phyloP scores from a whole-genome alignment of 1,140 invertebrate genomes.

The Callitettix versicolor region DNA sequence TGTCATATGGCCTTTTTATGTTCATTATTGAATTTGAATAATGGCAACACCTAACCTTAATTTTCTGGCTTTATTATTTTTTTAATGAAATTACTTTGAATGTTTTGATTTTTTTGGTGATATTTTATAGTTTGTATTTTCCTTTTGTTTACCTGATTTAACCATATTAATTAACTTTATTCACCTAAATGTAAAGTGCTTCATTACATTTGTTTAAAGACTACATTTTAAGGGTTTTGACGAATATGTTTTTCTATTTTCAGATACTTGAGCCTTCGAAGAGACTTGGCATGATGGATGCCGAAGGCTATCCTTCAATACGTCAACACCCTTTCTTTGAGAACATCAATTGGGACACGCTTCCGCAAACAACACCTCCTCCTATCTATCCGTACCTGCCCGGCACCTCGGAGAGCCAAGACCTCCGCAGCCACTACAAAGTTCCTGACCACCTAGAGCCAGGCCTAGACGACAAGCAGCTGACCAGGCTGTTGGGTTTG shows the following conservation, averaged over 20 bases:
- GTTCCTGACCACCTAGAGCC: conserved; percentile 73
- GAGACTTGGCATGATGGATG: conserved; percentile 74
- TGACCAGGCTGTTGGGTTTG: conserved; percentile 61
- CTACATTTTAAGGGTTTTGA: no score
- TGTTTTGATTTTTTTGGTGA: no score
- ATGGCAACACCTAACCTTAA: no score
- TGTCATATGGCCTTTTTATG: no score
- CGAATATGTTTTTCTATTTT: conserved; percentile 21
- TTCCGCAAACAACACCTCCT: conserved; percentile 71
- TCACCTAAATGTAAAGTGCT: no score
- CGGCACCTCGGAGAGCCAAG: conserved; percentile 59
- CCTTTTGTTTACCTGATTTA: no score
- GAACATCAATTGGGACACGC: conserved; percentile 70
- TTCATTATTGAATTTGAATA: no score
- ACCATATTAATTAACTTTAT: no score
- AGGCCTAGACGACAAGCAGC: conserved; percentile 69
- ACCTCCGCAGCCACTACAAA: conserved; percentile 40
- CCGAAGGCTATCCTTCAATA: conserved; percentile 65
- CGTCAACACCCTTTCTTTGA: conserved; percentile 78
- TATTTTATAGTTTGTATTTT: no score
- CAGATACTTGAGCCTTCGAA: conserved; percentile 61
- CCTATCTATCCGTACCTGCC: conserved; percentile 74
- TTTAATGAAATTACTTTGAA: no score
- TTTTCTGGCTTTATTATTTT: no score
- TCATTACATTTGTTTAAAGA: no score